Base-by-base conservation (phyloP, 2,797 vertebrate genomes). In the Chiroxiphia lanceolata region DNA sequence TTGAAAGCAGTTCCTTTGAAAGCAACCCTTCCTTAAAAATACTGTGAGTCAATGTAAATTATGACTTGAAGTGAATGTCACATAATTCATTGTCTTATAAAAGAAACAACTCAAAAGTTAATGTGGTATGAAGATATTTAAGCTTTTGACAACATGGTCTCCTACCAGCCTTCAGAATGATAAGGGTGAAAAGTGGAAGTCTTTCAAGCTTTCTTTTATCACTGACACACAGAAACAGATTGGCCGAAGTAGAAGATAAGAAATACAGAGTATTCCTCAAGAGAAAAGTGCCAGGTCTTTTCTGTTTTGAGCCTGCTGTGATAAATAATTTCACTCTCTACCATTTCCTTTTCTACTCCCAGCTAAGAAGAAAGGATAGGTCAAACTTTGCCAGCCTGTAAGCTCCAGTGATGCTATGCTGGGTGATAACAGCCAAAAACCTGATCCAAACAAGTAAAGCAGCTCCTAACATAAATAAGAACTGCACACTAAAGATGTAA, bases 201-300 rank as follows among this genome's bases (percentile, higher is more conserved):
- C 94, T 95, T 95, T 95, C 92, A 95, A 86, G 92, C 12, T 34
- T 67, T 67, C 44, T 47, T 67, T 96, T 96, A 97, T 97, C 95
- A 84, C 83, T 87, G 95, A 89, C 96, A 94, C 83, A 80, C 92
- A 94, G 95, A 90, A 90, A 87, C 81, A 95, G 93, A 90, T 72
- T 92, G 81, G 90, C 86, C 61, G 56, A 59, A 92, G 83, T 22
- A 68, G 68, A 79, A 94, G 94, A 95, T 95, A 97, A 94, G 91
- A 85, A 92, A 93, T 44, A 90, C 68, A 83, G 71, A 53, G 13
- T 61, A 94, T 93, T 93, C 38, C 92, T 92, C 92, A 68, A 89
- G 94, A 94, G 88, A 90, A 94, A 94, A 61, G 85, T 78, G 90
- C 56, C 84, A 84, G 44, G 59, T 60, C 87, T 83, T 82, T 83